phyloP scores from a whole-genome alignment of 2,797 vertebrate species.

The Novumbra hubbsi region DNA sequence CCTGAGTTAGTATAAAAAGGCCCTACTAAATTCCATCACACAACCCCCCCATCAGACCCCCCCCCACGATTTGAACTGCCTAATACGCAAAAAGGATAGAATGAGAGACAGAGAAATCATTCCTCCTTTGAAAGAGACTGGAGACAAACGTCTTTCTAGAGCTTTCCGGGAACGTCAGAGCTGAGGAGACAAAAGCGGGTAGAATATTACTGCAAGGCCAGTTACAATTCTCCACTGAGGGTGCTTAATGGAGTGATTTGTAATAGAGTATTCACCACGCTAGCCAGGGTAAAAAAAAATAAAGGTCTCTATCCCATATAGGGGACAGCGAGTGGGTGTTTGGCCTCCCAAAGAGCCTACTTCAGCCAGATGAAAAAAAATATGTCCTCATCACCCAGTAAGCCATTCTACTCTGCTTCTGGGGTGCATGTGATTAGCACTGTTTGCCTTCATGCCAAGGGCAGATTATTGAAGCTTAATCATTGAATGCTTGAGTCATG shows the following conservation, averaged over 20 bases:
- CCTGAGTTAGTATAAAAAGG: constrained; percentile 65
- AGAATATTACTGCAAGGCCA: constrained; percentile 68
- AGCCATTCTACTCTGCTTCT: constrained; percentile 34
- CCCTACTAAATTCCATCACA: constrained; percentile 52
- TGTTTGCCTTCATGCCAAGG: constrained; percentile 10
- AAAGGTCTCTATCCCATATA: constrained; percentile 48
- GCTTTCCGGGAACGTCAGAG: constrained; percentile 55
- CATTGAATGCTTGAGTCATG: neutral
- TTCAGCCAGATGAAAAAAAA: constrained; percentile 41
- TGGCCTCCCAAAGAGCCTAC: constrained; percentile 43
- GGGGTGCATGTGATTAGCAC: constrained; percentile 30
- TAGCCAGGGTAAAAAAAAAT: constrained; percentile 51
- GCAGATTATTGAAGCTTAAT: neutral
- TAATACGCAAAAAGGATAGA: constrained; percentile 53
- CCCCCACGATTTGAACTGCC: constrained; percentile 39
- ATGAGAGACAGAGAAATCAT: constrained; percentile 53
- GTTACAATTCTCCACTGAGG: constrained; percentile 67
- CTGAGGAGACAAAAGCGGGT: constrained; percentile 36
- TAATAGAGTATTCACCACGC: constrained; percentile 62
- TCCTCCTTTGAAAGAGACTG: constrained; percentile 63
- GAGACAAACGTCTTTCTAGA: constrained; percentile 67
- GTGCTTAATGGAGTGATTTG: constrained; percentile 73
- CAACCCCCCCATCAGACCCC: no score
- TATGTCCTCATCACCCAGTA: constrained; percentile 34
- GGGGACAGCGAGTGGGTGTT: constrained; percentile 46